A percentile compares a stretch with the other conserved stretches of the same genome.
phyloP scores from a whole-genome alignment of 2,113 vertebrate species.

The Microcebus tavaratra region DNA sequence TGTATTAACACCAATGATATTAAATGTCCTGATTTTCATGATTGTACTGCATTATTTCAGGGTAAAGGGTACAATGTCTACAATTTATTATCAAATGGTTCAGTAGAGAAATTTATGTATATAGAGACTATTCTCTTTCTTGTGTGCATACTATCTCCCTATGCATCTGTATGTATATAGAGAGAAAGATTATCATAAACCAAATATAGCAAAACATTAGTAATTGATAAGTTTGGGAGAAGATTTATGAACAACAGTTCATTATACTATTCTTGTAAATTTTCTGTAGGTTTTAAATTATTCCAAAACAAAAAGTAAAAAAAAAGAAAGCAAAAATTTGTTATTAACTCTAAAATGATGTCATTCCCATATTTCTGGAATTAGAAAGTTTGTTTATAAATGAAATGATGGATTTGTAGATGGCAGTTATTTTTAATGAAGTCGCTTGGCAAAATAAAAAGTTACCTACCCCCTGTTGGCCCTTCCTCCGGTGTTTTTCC shows the following conservation, averaged over 20 bases:
- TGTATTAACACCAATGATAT: not conserved
- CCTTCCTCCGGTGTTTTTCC: not conserved
- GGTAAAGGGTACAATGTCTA: not conserved
- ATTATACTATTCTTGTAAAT: not conserved
- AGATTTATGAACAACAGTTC: not conserved
- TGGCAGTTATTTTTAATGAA: slow-evolving; percentile 15
- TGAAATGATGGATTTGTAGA: not conserved
- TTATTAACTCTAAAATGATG: slow-evolving; percentile 4
- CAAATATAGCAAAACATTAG: not conserved
- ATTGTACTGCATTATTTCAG: not conserved
- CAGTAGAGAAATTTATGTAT: not conserved
- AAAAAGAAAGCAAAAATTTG: not conserved
- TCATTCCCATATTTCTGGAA: slow-evolving; percentile 36
- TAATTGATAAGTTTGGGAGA: not conserved
- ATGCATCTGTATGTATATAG: fast-evolving
- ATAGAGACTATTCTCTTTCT: not conserved
- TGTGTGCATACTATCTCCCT: not conserved
- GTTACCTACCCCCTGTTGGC: not conserved
- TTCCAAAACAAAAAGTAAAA: slow-evolving; percentile 15
- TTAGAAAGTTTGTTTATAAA: slow-evolving; percentile 23
- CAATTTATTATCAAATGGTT: not conserved
- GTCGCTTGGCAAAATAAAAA: slow-evolving; percentile 36
- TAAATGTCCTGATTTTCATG: slow-evolving; percentile 23
- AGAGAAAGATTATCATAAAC: not conserved
- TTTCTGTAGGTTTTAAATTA: slow-evolving; percentile 46